Evolutionary conservation across 2,113 vertebrate genomes (phyloP), one percentile per base, ranked within the genome.

Genomic region (Lonchura striata): DNA sequence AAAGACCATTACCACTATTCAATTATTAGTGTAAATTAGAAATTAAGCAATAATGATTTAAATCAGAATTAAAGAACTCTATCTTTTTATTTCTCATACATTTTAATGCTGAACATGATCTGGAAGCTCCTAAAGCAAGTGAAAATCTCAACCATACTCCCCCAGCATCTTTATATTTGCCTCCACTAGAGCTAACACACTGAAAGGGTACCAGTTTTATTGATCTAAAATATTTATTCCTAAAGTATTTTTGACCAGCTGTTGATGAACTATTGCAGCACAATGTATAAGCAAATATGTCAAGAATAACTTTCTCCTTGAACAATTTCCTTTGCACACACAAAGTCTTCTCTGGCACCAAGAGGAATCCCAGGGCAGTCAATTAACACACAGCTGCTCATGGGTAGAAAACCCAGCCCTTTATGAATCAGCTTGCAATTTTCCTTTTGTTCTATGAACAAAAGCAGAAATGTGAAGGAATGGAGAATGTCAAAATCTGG

Each of bases 331-430:
- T 91, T 23, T 49, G 28, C 66, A 49, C n/a, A 53, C 39, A 79
- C 35, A 71, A 78, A 95, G 9, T n/a, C n/a, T 61, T 41, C 39
- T 22, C 70, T 65, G 28, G 44, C 57, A 49, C 60, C 39, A 64
- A 74, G 69, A 83, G 68, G 78, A 92, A 72, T 91, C 96, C 91
- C 81, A 91, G 39, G 6, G 87, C 87, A 91, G 59, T 63, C 82
- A 94, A 95, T 94, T 95, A 95, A 94, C 87, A 91, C 64, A 54
- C 13, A 14, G 65, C 57, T 91, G 83, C 56, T 44, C 24, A 11
- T 3, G 37, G 49, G n/a, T n/a, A 69, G 28, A 44, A 75, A 83
- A 77, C 18, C 0, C 63, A 86, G 39, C 44, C 52, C 46, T 82
- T 69, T 53, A 61, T 53, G 53, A 64, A 84, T 50, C 86, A 71